phyloP scores from a whole-genome alignment of 2,113 vertebrate species.

The Cyrtonyx montezumae region DNA sequence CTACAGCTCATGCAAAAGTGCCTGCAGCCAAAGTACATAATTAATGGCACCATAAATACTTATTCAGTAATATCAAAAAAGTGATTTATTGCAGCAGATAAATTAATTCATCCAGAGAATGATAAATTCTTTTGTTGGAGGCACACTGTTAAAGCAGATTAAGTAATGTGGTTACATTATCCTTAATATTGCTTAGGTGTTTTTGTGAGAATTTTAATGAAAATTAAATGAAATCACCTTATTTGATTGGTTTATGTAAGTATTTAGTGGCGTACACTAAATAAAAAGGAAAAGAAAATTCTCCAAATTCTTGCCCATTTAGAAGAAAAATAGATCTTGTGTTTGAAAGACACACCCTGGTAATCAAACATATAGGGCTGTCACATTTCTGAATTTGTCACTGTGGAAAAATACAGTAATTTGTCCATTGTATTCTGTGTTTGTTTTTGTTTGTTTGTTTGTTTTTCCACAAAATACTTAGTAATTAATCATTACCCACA shows the following conservation, averaged over 20 bases:
- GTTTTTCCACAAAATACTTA: background rate
- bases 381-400: background rate
- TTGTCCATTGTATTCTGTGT: background rate
- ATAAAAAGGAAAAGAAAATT: background rate
- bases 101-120: background rate
- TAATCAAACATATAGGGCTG: background rate
- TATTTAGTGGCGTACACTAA: background rate
- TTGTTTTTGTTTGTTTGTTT: too few relatives aligned
- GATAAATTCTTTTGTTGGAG: background rate
- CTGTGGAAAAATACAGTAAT: background rate
- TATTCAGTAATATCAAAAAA: background rate
- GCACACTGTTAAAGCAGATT: background rate
- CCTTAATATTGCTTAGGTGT: background rate
- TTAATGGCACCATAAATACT: conserved; percentile 34
- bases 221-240: background rate
- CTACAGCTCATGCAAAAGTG: background rate
- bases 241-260: background rate
- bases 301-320: background rate
- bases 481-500: conserved; percentile 22
- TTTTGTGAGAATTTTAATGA: background rate
- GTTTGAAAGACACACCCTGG: background rate
- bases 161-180: background rate
- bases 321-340: background rate
- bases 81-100: background rate
- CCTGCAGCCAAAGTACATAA: background rate